Percentiles rank a stretch among this genome's conserved stretches.
Conservation (phyloP, 2,113 vertebrate genomes). For the Malaclemys terrapin region DNA sequence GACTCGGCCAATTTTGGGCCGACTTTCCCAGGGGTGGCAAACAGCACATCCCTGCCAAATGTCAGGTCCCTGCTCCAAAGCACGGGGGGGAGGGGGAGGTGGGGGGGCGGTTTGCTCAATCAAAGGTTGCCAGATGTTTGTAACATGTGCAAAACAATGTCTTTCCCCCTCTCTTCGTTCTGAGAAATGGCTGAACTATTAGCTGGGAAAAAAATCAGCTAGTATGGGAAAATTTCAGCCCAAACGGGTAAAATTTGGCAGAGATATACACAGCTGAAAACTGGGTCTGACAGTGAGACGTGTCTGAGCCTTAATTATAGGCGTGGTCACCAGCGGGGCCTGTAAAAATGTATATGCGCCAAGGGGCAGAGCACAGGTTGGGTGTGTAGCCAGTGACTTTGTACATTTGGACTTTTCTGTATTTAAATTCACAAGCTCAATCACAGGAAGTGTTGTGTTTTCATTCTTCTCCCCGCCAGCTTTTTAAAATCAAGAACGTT, state of each 20-base stretch:
- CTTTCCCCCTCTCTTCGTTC: background rate
- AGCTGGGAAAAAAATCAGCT: background rate
- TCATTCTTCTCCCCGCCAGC: background rate
- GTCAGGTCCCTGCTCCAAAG: background rate
- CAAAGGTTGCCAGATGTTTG: background rate
- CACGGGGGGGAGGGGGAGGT: no score
- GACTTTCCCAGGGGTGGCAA: no score
- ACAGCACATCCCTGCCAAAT: background rate
- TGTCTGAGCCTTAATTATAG: constrained; percentile 49
- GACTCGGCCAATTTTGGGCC: background rate
- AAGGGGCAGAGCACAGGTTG: constrained; percentile 28
- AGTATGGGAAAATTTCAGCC: constrained; percentile 30
- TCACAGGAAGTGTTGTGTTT: background rate
- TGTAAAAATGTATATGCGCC: background rate
- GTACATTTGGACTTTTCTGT: background rate
- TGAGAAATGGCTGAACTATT: background rate
- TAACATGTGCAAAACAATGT: background rate
- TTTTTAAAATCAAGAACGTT: fast-evolving
- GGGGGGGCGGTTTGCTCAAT: background rate
- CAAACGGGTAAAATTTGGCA: constrained; percentile 15
- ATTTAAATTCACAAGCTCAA: background rate
- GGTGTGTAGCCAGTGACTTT: background rate
- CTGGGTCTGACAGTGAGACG: constrained; percentile 59
- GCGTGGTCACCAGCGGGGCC: background rate
- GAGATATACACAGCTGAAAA: constrained; percentile 56